Evolutionary conservation across 2,113 vertebrate genomes (phyloP).

Genomic region (Erythrocercus mccallii): DNA sequence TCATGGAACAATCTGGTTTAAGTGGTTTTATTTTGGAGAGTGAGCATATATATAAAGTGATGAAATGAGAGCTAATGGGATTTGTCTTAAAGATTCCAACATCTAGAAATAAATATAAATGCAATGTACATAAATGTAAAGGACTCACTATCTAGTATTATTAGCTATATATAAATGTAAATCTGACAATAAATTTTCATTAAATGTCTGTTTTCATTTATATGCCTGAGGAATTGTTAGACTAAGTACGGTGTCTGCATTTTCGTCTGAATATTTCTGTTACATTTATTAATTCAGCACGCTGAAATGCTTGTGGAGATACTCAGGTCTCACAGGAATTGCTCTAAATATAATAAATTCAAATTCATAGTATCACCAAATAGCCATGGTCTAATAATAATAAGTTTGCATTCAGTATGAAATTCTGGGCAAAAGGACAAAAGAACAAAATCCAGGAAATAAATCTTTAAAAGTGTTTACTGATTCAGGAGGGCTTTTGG

Average conservation of each 20-base stretch:
- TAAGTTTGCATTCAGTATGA: not conserved
- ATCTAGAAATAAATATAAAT: not conserved
- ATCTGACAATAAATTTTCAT: not conserved
- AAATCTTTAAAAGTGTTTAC: not conserved
- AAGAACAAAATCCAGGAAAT: not conserved
- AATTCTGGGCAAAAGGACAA: not conserved
- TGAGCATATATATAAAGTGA: not conserved
- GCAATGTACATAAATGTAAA: not conserved
- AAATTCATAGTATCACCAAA: not conserved
- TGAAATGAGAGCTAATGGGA: not conserved
- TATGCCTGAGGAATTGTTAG: not conserved
- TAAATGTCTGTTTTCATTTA: not conserved
- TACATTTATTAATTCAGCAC: constrained; percentile 40
- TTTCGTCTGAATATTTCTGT: not conserved
- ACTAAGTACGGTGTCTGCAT: not conserved
- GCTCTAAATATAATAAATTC: not conserved
- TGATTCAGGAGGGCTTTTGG: not conserved
- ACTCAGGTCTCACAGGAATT: not conserved
- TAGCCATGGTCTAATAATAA: not conserved
- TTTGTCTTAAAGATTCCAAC: not conserved
- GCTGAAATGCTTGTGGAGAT: not conserved
- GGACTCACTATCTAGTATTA: not conserved
- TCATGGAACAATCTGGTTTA: not conserved
- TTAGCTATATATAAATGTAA: not conserved
- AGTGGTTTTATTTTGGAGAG: not conserved